Evolutionary conservation across 2,888 invertebrate species (phyloP).

Genomic region (Meghimatium bilineatum): DNA sequence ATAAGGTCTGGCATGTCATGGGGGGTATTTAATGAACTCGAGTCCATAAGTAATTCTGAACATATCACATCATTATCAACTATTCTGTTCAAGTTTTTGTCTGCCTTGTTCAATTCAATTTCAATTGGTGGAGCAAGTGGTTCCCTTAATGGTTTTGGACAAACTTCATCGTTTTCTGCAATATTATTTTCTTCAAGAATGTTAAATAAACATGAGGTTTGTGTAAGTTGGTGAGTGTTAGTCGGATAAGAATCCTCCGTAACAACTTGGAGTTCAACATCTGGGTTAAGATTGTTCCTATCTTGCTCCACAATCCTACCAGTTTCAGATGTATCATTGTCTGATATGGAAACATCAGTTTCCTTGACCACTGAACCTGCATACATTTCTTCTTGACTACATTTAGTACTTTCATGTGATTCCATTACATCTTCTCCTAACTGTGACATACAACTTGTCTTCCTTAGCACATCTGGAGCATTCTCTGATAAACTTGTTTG

Average conservation of each 20-base stretch:
- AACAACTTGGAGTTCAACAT: background rate
- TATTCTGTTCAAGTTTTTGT: background rate
- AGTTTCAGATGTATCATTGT: background rate
- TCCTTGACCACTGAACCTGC: background rate
- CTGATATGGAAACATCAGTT: background rate
- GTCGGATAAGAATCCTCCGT: background rate
- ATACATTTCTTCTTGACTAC: background rate
- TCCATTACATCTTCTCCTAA: no score
- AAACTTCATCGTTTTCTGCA: background rate
- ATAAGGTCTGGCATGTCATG: background rate
- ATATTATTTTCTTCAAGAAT: background rate
- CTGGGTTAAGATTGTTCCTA: background rate
- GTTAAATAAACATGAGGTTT: background rate
- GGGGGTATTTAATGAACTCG: no score
- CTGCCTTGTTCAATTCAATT: background rate
- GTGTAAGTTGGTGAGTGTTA: background rate
- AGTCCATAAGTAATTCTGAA: background rate
- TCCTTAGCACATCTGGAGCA: background rate
- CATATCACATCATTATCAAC: background rate
- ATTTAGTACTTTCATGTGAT: background rate
- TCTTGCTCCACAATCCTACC: background rate
- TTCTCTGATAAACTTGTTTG: background rate
- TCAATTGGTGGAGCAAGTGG: background rate
- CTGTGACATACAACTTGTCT: background rate
- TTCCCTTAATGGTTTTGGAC: background rate